Percentiles rank a stretch among this genome's conserved stretches.
phyloP scores from a whole-genome alignment of 2,888 invertebrate genomes.

The Phengaris arion region DNA sequence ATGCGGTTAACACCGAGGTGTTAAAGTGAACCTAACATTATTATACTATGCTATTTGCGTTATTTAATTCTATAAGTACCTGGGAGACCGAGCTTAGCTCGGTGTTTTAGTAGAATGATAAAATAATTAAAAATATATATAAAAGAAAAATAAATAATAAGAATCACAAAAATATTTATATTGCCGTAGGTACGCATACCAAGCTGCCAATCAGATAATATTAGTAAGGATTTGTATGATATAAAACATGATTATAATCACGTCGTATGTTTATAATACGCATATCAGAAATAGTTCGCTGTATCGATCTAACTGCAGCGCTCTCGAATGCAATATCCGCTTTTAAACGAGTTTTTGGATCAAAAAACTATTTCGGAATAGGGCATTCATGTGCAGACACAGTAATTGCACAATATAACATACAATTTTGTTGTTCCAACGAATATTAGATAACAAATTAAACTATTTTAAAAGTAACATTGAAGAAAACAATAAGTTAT shows the following conservation, averaged over 20 bases:
- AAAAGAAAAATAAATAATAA: too few species aligned
- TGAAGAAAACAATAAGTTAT: neutral
- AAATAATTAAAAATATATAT: too few species aligned
- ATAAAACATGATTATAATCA: neutral
- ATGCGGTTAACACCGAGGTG: neutral
- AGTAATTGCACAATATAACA: conserved; percentile 38
- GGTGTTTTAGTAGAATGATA: too few species aligned
- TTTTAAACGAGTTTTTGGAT: conserved; percentile 76
- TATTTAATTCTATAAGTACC: neutral
- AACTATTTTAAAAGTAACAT: neutral
- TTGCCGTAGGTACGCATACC: too few species aligned
- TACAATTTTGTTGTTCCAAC: conserved; percentile 16
- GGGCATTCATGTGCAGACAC: conserved; percentile 54
- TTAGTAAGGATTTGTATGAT: too few species aligned
- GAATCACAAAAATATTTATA: too few species aligned
- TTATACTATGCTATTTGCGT: neutral
- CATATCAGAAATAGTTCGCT: conserved; percentile 59
- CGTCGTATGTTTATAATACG: conserved; percentile 42
- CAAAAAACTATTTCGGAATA: conserved; percentile 72
- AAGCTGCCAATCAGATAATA: too few species aligned
- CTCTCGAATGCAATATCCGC: conserved; percentile 77
- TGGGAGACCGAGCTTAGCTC: too few species aligned
- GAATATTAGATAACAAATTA: neutral
- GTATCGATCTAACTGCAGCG: conserved; percentile 65
- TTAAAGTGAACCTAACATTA: neutral